Evolutionary conservation across 2,888 invertebrate species (phyloP).

Genomic region (Coremacera marginata): DNA sequence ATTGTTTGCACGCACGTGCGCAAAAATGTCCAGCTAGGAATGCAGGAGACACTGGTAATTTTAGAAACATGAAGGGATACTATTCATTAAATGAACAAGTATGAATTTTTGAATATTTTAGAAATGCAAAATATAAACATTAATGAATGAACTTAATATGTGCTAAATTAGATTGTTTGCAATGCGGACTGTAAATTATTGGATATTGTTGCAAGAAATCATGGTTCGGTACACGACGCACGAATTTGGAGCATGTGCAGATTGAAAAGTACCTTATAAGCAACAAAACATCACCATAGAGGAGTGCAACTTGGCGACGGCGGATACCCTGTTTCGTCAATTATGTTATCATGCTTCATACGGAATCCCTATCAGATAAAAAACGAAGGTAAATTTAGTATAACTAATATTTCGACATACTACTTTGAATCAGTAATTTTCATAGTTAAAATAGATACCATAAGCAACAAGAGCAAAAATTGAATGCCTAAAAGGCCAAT

Average conservation of each 20-base stretch:
- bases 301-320: constrained; percentile 18
- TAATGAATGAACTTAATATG: background rate
- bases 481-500: constrained; percentile 6
- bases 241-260: constrained; percentile 32
- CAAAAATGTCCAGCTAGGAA: constrained; percentile 12
- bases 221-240: constrained; percentile 18
- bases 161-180: constrained; percentile 24
- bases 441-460: constrained; percentile 16
- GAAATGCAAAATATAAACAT: background rate
- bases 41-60: background rate
- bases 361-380: background rate
- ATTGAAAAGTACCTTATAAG: constrained; percentile 21
- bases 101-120: background rate
- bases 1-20: constrained; percentile 10
- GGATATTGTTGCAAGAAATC: constrained; percentile 22
- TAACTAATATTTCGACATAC: background rate
- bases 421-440: background rate
- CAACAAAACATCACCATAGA: constrained; percentile 14
- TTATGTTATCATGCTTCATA: background rate
- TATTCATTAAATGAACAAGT: constrained; percentile 14
- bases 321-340: too few relatives aligned
- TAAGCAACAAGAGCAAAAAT: constrained; percentile 3
- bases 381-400: background rate
- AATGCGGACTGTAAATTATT: constrained; percentile 23
- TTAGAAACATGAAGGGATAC: constrained; percentile 12